These are phyloP conservation scores for Periphyllus acericola DNA, from an alignment of 2,888 invertebrate species.

Conservation along the genomic window DNA sequence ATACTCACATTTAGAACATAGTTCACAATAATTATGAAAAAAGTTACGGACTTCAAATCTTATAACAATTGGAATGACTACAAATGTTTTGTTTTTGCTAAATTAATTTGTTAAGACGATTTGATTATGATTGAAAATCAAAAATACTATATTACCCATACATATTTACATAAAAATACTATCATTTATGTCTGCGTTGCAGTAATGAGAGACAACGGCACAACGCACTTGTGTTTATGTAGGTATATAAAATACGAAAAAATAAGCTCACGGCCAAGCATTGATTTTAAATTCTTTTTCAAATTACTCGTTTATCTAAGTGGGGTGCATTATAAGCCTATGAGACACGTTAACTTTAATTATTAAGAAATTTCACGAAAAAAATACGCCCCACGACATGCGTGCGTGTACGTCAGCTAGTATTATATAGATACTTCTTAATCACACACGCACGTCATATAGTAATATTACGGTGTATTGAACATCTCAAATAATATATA, in stretches of 20 bases:
- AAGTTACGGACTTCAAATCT: too few relatives aligned
- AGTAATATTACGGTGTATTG: not conserved
- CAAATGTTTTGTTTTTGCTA: too few relatives aligned
- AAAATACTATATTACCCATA: too few relatives aligned
- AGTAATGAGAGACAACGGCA: too few relatives aligned
- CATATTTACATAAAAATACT: too few relatives aligned
- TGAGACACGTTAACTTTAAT: not conserved
- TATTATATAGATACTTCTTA: not conserved
- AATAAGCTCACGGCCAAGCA: not conserved
- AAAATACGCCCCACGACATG: not conserved
- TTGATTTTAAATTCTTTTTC: slow-evolving; percentile 4
- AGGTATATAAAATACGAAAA: not conserved
- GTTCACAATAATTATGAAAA: too few relatives aligned
- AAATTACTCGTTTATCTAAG: not conserved
- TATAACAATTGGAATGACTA: too few relatives aligned
- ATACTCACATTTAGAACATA: too few relatives aligned
- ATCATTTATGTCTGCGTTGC: too few relatives aligned
- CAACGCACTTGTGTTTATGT: too few relatives aligned
- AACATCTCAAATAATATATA: not conserved
- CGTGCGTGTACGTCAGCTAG: not conserved
- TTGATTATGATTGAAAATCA: too few relatives aligned
- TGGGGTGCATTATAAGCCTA: not conserved
- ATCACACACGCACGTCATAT: not conserved
- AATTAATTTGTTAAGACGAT: too few relatives aligned
- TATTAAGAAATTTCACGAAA: not conserved